Evolutionary conservation across 1,140 invertebrate genomes (phyloP), one percentile per base, ranked within the genome.

Genomic region (Hylyphantes graminicola): DNA sequence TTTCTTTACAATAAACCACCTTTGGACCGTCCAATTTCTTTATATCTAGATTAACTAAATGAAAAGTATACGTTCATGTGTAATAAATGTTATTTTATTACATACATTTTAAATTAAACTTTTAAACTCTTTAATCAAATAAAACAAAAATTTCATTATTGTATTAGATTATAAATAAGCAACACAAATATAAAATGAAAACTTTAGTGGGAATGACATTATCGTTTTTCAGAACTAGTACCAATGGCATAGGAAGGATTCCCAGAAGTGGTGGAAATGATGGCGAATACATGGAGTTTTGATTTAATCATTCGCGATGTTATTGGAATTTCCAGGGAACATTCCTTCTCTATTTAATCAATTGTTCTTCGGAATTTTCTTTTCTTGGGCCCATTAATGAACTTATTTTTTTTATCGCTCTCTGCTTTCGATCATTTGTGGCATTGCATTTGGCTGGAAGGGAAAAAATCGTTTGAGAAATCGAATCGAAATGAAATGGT

Each of bases 291-390:
- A 70, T 53, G 67, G 67, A 54, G 54, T 70, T 70, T 70, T 51
- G 67, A 51, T 70, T 70, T 70, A 70, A 70, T 70, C 67, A 70
- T 70, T 70, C 54, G 54, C 54, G 67, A n/a, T 70, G 13, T 70
- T 70, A 70, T 53, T 70, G 67, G 67, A 70, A 53, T 70, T 70
- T 70, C 54, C 67, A 7, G 54, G 15, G 11, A 70, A 70, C 48
- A 57, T 57, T 59, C 55, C 51, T 74, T 74, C 53, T 74, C 59
- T 57, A 74, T 74, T 74, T 74, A 59, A 74, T 74, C 72, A 74
- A 51, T 74, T 74, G 19, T 48, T 72, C 64, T 17, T 5, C 17
- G 55, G 72, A 55, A 74, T 74, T 74, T 21, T 51, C 59, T 7
- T 55, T 74, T n/a, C n/a, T n/a, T 59, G 35, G 35, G 54, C 35